Conservation (phyloP, 2,888 invertebrate species). For the Caenorhabditis plicata region DNA sequence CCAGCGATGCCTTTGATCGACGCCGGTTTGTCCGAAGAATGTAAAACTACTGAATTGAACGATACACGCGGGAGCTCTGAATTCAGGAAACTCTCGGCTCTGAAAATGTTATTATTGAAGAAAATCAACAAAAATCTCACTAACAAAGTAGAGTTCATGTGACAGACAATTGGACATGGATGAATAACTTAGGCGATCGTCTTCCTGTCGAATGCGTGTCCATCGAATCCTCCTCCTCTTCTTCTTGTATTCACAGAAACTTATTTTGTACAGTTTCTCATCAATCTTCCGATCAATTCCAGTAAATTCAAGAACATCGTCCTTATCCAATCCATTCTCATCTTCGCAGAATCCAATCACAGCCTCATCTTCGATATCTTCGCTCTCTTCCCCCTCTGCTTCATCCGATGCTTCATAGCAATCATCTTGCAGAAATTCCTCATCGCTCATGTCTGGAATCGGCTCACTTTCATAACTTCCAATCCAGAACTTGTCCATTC, state of each 20-base stretch:
- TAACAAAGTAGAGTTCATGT: conserved; percentile 19
- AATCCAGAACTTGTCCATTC: not conserved
- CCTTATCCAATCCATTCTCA: too few relatives aligned
- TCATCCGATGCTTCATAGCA: not conserved
- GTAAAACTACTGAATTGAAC: conserved; percentile 6
- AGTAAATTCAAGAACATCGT: too few relatives aligned
- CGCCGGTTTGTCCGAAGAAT: conserved; percentile 6
- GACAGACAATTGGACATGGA: conserved; percentile 7
- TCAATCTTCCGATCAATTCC: too few relatives aligned
- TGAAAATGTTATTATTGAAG: conserved; percentile 3
- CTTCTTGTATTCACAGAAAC: too few relatives aligned
- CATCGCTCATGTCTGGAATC: too few relatives aligned
- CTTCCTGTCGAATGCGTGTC: conserved; percentile 2
- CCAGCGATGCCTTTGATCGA: conserved; percentile 7
- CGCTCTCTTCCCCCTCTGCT: not conserved
- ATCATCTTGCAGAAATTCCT: not conserved
- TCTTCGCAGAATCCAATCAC: too few relatives aligned
- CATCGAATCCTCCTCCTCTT: not conserved
- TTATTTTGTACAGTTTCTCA: too few relatives aligned
- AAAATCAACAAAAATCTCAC: too few relatives aligned
- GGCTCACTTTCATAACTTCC: not conserved
- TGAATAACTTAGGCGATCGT: conserved; percentile 15
- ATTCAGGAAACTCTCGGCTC: conserved; percentile 7
- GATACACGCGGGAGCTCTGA: conserved; percentile 9
- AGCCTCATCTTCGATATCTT: not conserved